Evolutionary conservation across 2,888 invertebrate species (phyloP), one percentile per base, ranked within the genome.

Genomic region (Rhopalosiphum nymphaeae): DNA sequence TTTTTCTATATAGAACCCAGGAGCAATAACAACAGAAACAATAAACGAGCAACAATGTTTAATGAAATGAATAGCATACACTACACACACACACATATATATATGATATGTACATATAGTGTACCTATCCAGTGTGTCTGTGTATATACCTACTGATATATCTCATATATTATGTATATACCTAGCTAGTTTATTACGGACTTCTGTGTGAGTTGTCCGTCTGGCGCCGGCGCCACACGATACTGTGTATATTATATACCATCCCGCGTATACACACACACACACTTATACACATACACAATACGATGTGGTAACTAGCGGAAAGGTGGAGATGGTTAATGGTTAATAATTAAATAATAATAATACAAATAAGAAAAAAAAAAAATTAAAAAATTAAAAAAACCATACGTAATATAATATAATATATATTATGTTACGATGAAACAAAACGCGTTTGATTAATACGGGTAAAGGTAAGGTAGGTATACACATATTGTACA

Each of bases 181-280:
- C 67, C 42, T 46, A 36, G 36, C 49, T 53, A 42, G 85, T 53
- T 90, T 61, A 91, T 90, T 86, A 86, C 49, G 87, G 87, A 94
- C 90, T 94, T 93, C 85, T 86, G 90, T 67, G 91, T 44, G 86
- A 16, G 57, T 26, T 90, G 89, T 29, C n/a, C 67, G 94, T 91
- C 94, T 94, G 94, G 94, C 94, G 94, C 91, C 94, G 89, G 93
- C 93, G 93, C 93, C 93, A 93, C 93, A 93, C 93, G 93, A 93
- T 93, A 93, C 93, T 53, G 53, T 67, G 36, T 53, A 16, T 53
- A 53, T 53, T 53, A 53, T 91, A 84, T 21, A 85, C 84, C n/a
- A 29, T 46, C 42, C 16, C 78, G n/a, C 10, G 44, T 85, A 26
- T n/a, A 42, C 16, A 85, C 26, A 29, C 11, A 49, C n/a, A 42